These are phyloP conservation scores for Xiphorhynchus elegans DNA, from an alignment of 2,113 vertebrate species.

Conservation along the genomic window DNA sequence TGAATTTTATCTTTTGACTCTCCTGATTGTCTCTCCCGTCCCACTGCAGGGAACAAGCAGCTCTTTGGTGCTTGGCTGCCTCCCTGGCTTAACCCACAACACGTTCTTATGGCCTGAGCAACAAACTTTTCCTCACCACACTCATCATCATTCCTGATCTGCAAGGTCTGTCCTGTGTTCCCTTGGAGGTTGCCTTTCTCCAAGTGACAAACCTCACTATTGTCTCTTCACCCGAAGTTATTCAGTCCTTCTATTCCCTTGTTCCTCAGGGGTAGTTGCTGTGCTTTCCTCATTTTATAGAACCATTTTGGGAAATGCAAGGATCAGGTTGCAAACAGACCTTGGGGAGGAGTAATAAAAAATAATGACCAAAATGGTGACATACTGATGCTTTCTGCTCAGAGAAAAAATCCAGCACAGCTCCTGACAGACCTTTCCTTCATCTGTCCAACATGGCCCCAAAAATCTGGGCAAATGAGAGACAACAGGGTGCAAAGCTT, in stretches of 20 bases:
- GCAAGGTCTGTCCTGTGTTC: neutral
- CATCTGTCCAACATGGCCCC: neutral
- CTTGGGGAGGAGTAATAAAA: neutral
- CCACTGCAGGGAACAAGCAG: neutral
- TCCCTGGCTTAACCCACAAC: neutral
- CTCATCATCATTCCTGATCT: neutral
- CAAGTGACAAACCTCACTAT: neutral
- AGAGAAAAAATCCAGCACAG: neutral
- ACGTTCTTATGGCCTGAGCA: neutral
- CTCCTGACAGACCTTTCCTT: neutral
- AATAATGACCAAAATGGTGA: neutral
- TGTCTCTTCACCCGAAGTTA: neutral
- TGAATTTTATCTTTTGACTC: neutral
- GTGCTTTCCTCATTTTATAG: neutral
- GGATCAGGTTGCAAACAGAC: neutral
- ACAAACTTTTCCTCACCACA: neutral
- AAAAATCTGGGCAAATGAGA: neutral
- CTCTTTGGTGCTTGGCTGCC: neutral
- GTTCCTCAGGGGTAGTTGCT: neutral
- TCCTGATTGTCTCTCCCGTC: neutral
- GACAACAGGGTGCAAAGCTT: neutral
- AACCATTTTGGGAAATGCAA: neutral
- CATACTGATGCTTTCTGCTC: neutral
- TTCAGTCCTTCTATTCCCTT: neutral
- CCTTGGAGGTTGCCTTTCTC: neutral